These are phyloP conservation scores for Pelvicachromis taeniatus DNA, from an alignment of 2,113 vertebrate species.

Conservation along the genomic window DNA sequence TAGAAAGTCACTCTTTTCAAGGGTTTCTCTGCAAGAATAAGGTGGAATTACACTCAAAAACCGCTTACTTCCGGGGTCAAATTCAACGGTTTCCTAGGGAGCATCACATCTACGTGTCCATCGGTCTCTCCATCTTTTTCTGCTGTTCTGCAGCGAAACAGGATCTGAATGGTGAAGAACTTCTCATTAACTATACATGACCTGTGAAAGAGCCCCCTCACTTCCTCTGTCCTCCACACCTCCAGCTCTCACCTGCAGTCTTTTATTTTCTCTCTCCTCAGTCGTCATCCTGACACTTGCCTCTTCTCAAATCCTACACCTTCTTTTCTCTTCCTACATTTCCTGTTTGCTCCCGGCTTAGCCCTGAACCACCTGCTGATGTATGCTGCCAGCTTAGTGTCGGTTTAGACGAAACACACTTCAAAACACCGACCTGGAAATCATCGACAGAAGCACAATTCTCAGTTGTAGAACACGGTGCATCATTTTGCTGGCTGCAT, in stretches of 20 bases:
- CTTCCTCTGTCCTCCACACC: constrained; percentile 16
- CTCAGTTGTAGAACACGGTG: neutral
- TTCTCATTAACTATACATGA: constrained; percentile 72
- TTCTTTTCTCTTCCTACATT: constrained; percentile 13
- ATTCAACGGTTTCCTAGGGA: constrained; percentile 37
- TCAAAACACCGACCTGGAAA: constrained; percentile 36
- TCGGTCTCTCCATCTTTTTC: constrained; percentile 38
- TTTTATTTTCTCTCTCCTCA: neutral
- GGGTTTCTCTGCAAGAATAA: constrained; percentile 9
- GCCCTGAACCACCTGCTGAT: constrained; percentile 32
- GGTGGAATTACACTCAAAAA: constrained; percentile 56
- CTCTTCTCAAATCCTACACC: constrained; percentile 14
- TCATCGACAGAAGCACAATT: neutral
- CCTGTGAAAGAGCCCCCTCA: constrained; percentile 10
- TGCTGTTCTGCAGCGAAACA: constrained; percentile 51
- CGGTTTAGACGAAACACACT: constrained; percentile 4
- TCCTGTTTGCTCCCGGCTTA: constrained; percentile 26
- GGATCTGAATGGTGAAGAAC: constrained; percentile 53
- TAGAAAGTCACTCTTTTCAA: neutral
- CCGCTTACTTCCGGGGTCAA: constrained; percentile 49
- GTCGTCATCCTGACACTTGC: neutral
- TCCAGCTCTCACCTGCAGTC: constrained; percentile 27
- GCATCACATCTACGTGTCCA: constrained; percentile 19
- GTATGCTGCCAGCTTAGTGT: constrained; percentile 35
- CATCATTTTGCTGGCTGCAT: neutral